Base-by-base conservation (phyloP, 2,888 invertebrate species). In the Congeria kusceri region DNA sequence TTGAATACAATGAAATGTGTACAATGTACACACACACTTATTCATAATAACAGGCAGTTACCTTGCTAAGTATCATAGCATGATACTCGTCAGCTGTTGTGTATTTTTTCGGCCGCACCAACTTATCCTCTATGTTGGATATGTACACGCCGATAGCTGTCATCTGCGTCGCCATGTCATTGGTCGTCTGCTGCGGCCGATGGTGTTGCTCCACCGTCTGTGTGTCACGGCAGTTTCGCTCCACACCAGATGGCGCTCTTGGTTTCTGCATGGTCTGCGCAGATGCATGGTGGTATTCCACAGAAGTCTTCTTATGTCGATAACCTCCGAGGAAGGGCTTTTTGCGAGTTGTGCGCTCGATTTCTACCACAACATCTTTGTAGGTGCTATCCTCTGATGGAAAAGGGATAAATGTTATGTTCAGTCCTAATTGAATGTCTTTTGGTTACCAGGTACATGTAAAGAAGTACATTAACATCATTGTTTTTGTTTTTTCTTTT, bases 301-400 rank as follows among this genome's bases (percentile, higher is more conserved):
- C 93, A 27, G 96, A 96, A 70, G 96, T 96, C 66, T 95, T 91
- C 85, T 95, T 95, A 92, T 98, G 95, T 77, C 95, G 94, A 93
- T 96, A 98, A 44, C 98, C 98, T 65, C 97, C 97, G 85, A 96
- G 93, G 94, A 96, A 96, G 0, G 97, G 96, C 91, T 97, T 98
- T 53, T 94, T 91, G 56, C 85, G 85, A 32, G 88, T 89, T 3
- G 90, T 80, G 70, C 92, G 80, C 74, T 93, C 93, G 59, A 94
- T 92, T 83, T 93, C 93, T 15, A 94, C 93, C 4, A 93, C 92
- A 29, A 93, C 91, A 84, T 92, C 92, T 81, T 89, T 91, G 39
- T 84, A 80, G 46, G 83, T 86, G 47, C 87, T 89, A 58, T 90
- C 89, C 56, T 91, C 92, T 89, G 78, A 18, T 79, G 62, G 63